Evolutionary conservation across 2,797 vertebrate genomes (phyloP).

Genomic region (Oophaga sylvatica): DNA sequence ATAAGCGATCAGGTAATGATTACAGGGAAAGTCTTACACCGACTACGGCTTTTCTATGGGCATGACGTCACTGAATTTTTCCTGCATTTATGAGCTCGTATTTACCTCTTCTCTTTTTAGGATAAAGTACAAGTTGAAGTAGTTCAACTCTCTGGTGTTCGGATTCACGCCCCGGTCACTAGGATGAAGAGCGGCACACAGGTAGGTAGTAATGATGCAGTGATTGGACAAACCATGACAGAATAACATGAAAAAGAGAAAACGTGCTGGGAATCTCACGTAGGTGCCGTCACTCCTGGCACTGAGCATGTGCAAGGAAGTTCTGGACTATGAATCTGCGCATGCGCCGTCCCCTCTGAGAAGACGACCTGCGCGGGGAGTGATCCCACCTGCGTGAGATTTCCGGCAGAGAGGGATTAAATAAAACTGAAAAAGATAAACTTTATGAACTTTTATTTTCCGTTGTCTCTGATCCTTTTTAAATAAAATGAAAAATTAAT

Average conservation of each 20-base stretch:
- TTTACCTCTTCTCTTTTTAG: conserved; percentile 68
- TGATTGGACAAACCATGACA: background rate
- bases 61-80: background rate
- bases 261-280: background rate
- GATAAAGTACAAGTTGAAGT: conserved; percentile 93
- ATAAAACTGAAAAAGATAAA: no score
- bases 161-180: conserved; percentile 89
- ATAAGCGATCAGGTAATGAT: background rate
- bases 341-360: no score
- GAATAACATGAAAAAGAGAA: no score
- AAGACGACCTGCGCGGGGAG: no score
- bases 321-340: no score
- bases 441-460: no score
- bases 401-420: no score
- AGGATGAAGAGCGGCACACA: conserved; percentile 87
- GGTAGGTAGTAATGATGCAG: conserved; percentile 70
- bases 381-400: no score
- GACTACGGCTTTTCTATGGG: background rate
- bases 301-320: no score
- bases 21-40: background rate
- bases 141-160: conserved; percentile 83
- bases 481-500: no score
- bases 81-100: background rate
- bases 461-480: no score
- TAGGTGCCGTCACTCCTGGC: no score